These are phyloP conservation scores for Chiridota heheva DNA, from an alignment of 35 echinoderm and acorn worm genomes.

Conservation along the genomic window DNA sequence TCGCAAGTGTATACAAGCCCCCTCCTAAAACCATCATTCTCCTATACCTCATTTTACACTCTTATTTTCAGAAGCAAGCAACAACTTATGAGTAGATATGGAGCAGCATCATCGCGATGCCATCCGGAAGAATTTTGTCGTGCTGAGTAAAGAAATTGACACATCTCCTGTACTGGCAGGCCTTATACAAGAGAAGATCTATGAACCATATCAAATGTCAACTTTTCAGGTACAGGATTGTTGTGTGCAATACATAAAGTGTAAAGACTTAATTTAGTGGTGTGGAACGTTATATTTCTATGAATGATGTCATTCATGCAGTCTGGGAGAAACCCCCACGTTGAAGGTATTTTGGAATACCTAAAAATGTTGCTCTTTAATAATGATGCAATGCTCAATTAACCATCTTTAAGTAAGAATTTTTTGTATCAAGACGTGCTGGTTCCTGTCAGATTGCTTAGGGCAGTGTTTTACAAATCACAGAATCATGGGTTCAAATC, in stretches of 20 bases:
- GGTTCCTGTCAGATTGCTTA: no score
- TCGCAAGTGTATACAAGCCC: no score
- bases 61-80: no score
- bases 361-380: not conserved
- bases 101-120: not conserved
- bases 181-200: constrained; percentile 18
- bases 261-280: not conserved
- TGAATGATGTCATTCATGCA: not conserved
- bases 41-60: no score
- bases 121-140: not conserved
- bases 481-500: no score
- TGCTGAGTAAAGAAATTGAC: constrained; percentile 11
- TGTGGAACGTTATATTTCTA: not conserved
- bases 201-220: constrained; percentile 30
- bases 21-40: no score
- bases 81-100: no score
- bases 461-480: no score
- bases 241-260: not conserved
- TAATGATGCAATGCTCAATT: not conserved
- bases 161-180: not conserved
- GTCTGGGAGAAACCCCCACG: not conserved
- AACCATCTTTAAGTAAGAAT: no score
- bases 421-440: no score
- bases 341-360: not conserved
- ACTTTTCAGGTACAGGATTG: not conserved